Base-by-base conservation (phyloP, 2,113 vertebrate genomes). In the Megaptera novaeangliae region DNA sequence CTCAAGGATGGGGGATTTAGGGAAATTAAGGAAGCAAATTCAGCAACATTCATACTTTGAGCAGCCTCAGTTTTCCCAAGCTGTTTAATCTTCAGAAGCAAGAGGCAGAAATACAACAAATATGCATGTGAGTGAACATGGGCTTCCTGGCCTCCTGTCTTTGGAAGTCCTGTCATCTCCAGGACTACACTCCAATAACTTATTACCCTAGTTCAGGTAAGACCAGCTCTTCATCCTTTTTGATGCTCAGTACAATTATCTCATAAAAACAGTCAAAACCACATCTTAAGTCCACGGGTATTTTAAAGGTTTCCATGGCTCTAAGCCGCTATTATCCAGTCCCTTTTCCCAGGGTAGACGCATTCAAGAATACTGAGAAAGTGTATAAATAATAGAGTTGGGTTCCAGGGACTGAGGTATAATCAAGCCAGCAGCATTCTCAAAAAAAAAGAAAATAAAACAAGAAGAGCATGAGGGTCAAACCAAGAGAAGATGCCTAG, bases 371-470 rank as follows among this genome's bases (percentile, higher is more conserved):
- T 82, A 75, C 52, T n/a, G 68, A 66, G 59, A 94, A 93, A 75
- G 29, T 36, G 7, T 61, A 29, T 55, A 39, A 36, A 55, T 55
- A 87, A 88, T 27, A 81, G 55, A 90, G 49, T 20, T 84, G n/a
- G 18, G 29, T 85, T 93, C 69, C 66, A 96, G 46, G 27, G 44
- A 81, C 59, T 88, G 69, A 96, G 23, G 25, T 71, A 92, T 77
- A 90, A 78, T 94, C 64, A 93, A 96, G 49, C 46, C 34, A 95
- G 29, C 75, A 93, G 31, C 8, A 23, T 95, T 96, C 90, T 97
- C 44, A 95, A 55, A 84, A 77, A 63, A 72, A 64, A n/a, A 4
- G 68, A 0, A 9, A 88, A 77, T 15, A 85, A 96, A 81, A 29
- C 39, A 96, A 49, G 81, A 81, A 68, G 46, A 11, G 2, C 52